Evolutionary conservation across 2,888 invertebrate genomes (phyloP).

Genomic region (Penaeus monodon): DNA sequence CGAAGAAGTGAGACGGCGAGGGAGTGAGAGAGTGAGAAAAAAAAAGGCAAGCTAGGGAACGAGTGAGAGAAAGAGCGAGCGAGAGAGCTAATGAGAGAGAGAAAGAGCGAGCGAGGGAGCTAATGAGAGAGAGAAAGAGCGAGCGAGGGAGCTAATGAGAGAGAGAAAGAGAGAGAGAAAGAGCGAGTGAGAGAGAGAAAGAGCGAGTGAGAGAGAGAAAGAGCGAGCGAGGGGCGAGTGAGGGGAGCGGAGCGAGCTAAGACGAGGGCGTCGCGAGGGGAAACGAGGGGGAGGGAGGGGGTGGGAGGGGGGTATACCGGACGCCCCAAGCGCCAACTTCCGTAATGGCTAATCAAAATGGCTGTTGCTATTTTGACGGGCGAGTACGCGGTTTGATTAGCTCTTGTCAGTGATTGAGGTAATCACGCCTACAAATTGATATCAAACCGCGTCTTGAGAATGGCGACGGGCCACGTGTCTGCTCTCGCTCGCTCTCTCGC

Average conservation of each 20-base stretch:
- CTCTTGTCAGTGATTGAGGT: too few relatives aligned
- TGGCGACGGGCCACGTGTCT: background rate
- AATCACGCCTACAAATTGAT: too few relatives aligned
- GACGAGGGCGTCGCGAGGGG: background rate
- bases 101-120: too few relatives aligned
- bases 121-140: too few relatives aligned
- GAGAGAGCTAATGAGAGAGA: too few relatives aligned
- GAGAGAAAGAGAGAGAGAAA: too few relatives aligned
- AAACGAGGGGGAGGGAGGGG: background rate
- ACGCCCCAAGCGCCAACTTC: too few relatives aligned
- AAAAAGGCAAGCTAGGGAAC: background rate
- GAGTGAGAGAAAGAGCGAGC: background rate
- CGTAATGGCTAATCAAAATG: too few relatives aligned
- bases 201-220: background rate
- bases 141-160: too few relatives aligned
- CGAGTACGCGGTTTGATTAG: too few relatives aligned
- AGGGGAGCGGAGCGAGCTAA: background rate
- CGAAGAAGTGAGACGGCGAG: background rate
- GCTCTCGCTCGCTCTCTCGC: constrained; percentile 1
- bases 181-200: background rate
- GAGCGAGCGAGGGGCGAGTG: background rate
- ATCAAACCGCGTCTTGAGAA: too few relatives aligned
- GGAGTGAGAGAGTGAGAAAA: background rate
- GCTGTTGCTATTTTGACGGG: too few relatives aligned
- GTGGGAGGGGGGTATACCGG: background rate